Evolutionary conservation across 2,888 invertebrate genomes (phyloP).

Genomic region (Laspeyria flexula): DNA sequence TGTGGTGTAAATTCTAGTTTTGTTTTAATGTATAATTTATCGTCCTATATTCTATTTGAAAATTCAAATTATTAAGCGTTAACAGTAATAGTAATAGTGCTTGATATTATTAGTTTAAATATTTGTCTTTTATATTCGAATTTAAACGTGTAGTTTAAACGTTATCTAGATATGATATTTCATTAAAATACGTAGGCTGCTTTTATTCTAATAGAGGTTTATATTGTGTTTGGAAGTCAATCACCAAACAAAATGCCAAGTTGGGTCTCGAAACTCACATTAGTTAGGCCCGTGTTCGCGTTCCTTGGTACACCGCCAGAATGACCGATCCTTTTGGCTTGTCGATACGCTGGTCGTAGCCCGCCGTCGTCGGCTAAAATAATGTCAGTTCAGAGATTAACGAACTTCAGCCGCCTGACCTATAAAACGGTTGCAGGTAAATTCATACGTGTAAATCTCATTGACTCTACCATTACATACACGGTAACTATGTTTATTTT

Average conservation of each 20-base stretch:
- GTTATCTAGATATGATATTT: too few species aligned
- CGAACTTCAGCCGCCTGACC: conserved; percentile 83
- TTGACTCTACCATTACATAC: conserved; percentile 25
- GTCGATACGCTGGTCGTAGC: conserved; percentile 77
- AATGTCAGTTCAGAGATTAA: conserved; percentile 85
- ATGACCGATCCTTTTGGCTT: conserved; percentile 84
- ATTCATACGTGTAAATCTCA: conserved; percentile 47
- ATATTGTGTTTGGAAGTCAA: conserved; percentile 8
- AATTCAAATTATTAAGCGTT: too few species aligned
- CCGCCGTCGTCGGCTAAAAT: conserved; percentile 77
- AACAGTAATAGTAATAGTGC: too few species aligned
- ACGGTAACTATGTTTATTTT: conserved; percentile 4
- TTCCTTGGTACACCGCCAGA: conserved; percentile 85
- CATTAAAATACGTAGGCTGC: too few species aligned
- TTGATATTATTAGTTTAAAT: too few species aligned
- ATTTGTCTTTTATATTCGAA: too few species aligned
- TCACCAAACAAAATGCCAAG: conserved; percentile 71
- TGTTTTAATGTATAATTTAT: too few species aligned
- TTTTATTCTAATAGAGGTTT: not conserved
- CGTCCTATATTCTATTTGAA: too few species aligned
- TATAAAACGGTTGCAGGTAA: conserved; percentile 72
- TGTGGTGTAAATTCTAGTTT: too few species aligned
- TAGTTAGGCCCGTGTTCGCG: conserved; percentile 78
- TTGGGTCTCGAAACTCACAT: conserved; percentile 81
- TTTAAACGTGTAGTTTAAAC: too few species aligned